Evolutionary conservation across 2,113 vertebrate genomes (phyloP).

Genomic region (Bufo bufo): DNA sequence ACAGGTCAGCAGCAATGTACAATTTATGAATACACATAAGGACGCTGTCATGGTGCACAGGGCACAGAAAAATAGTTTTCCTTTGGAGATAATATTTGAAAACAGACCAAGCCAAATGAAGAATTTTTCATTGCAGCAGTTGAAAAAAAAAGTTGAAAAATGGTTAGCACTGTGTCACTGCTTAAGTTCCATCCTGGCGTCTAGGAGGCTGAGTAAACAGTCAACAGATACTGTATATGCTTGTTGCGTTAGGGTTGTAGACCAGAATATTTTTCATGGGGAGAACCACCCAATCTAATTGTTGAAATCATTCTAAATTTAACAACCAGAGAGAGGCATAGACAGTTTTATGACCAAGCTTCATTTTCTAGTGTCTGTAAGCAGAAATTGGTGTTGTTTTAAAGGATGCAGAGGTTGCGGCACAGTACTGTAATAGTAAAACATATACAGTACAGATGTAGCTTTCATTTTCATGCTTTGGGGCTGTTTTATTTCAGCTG

Average conservation of each 20-base stretch:
- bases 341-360: no score
- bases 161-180: neutral
- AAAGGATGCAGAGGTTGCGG: neutral
- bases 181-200: neutral
- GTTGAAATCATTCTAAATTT: neutral
- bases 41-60: slow-evolving; percentile 20
- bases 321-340: neutral
- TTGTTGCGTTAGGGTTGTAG: neutral
- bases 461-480: no score
- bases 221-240: neutral
- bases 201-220: neutral
- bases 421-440: neutral
- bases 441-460: no score
- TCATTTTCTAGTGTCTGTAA: neutral
- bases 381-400: neutral
- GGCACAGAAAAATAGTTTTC: slow-evolving; percentile 6
- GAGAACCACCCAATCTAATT: neutral
- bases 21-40: slow-evolving; percentile 31
- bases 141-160: neutral
- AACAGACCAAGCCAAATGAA: neutral
- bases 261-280: slow-evolving; percentile 16
- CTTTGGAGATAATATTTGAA: slow-evolving; percentile 16
- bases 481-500: no score
- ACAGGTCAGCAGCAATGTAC: slow-evolving; percentile 21
- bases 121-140: neutral